Percentiles rank a stretch among this genome's conserved stretches.
Conservation (phyloP, 2,888 invertebrate species). For the Dicyrtoma fusca region DNA sequence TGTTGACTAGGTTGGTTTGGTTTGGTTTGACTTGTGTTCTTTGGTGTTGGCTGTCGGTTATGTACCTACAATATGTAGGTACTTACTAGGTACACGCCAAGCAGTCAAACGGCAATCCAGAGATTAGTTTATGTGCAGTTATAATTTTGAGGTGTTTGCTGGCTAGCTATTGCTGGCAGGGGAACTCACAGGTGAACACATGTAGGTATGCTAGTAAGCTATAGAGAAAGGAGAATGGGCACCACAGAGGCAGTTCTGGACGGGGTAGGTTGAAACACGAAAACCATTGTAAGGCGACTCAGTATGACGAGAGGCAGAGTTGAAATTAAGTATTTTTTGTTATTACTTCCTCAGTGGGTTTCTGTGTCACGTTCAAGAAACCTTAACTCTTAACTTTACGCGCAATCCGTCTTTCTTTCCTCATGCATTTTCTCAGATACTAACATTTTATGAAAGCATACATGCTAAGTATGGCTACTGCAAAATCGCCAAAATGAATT, state of each 20-base stretch:
- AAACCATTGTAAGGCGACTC: constrained; percentile 37
- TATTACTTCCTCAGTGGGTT: constrained; percentile 27
- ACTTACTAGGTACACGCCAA: too few species aligned
- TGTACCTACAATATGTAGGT: too few species aligned
- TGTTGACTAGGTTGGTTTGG: too few species aligned
- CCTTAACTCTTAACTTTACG: constrained; percentile 27
- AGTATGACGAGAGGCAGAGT: constrained; percentile 3
- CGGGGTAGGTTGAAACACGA: constrained; percentile 15
- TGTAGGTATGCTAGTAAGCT: too few species aligned
- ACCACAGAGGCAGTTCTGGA: not conserved
- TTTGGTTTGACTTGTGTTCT: not conserved
- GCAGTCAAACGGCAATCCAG: too few species aligned
- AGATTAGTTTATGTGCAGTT: not conserved
- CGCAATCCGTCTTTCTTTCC: constrained; percentile 15
- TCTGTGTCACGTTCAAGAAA: constrained; percentile 40
- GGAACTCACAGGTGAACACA: too few species aligned
- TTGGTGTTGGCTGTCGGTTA: too few species aligned
- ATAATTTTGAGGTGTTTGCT: not conserved
- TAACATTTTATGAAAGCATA: not conserved
- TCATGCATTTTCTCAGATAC: constrained; percentile 21
- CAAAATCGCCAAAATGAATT: constrained; percentile 4
- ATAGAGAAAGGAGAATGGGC: constrained; percentile 4
- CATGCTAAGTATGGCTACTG: not conserved
- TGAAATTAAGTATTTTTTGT: constrained; percentile 1
- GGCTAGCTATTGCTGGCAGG: too few species aligned